Evolutionary conservation across 2,113 vertebrate species (phyloP).

Genomic region (Corythoichthys intestinalis): DNA sequence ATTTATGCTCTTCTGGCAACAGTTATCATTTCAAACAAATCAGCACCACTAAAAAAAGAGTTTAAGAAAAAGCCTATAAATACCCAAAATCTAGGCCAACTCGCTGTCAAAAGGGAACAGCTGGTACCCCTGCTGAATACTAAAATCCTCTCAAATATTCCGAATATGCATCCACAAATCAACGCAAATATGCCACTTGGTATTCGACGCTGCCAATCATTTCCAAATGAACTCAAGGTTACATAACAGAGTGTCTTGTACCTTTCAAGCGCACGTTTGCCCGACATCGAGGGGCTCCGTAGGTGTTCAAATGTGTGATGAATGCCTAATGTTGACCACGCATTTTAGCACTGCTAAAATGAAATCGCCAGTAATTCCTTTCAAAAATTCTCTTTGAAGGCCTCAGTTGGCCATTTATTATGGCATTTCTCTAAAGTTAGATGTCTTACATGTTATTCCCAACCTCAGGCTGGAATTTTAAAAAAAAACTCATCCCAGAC

Average conservation of each 20-base stretch:
- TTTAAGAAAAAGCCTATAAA: neutral
- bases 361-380: neutral
- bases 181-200: neutral
- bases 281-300: neutral
- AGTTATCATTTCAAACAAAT: neutral
- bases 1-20: too few species aligned
- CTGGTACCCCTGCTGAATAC: neutral
- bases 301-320: neutral
- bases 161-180: neutral
- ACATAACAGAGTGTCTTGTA: neutral
- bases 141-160: neutral
- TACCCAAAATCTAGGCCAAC: neutral
- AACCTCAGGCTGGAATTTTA: neutral
- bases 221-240: neutral
- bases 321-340: neutral
- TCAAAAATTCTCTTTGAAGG: constrained; percentile 1
- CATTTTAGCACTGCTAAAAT: too few species aligned
- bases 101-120: neutral
- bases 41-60: neutral
- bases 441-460: neutral
- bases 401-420: neutral
- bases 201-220: neutral
- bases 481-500: too few species aligned
- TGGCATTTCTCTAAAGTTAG: neutral
- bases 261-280: neutral